Conservation (phyloP, 2,797 vertebrate genomes). For the Brotula barbata region DNA sequence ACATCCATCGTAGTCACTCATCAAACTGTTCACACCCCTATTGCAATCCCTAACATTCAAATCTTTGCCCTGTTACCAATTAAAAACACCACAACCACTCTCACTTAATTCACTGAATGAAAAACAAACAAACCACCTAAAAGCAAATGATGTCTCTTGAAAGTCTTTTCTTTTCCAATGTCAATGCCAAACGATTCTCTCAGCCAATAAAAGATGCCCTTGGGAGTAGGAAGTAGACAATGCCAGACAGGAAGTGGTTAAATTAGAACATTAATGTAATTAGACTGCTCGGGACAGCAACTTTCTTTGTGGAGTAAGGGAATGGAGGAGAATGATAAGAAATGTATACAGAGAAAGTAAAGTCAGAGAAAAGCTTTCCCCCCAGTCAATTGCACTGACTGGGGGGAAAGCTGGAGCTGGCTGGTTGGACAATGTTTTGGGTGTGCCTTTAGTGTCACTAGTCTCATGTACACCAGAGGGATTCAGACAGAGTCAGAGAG, state of each 20-base stretch:
- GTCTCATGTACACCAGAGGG: slow-evolving; percentile 30
- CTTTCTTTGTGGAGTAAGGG: slow-evolving; percentile 34
- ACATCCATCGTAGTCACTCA: no score
- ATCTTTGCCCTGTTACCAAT: slow-evolving; percentile 7
- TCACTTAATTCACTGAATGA: slow-evolving; percentile 8
- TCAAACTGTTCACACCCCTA: slow-evolving; percentile 1
- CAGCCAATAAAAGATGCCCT: slow-evolving; percentile 41
- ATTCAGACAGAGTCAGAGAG: slow-evolving; percentile 9
- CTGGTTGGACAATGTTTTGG: slow-evolving; percentile 31
- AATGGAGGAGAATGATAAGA: slow-evolving; percentile 19
- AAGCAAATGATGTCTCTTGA: slow-evolving; percentile 13
- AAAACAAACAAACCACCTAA: slow-evolving; percentile 22
- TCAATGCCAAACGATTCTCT: slow-evolving; percentile 13
- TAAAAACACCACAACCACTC: slow-evolving; percentile 3
- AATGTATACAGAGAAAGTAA: slow-evolving; percentile 25
- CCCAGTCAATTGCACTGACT: no score
- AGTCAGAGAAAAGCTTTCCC: slow-evolving; percentile 30
- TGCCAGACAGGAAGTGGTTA: slow-evolving; percentile 40
- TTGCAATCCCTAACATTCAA: neutral
- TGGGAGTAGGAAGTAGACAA: slow-evolving; percentile 58
- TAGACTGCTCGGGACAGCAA: slow-evolving; percentile 47
- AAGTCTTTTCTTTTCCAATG: slow-evolving; percentile 10
- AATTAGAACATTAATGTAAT: slow-evolving; percentile 58
- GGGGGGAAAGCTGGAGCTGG: neutral
- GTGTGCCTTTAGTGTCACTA: slow-evolving; percentile 43